Conservation (phyloP, 1,140 invertebrate genomes). For the Camponotus floridanus region DNA sequence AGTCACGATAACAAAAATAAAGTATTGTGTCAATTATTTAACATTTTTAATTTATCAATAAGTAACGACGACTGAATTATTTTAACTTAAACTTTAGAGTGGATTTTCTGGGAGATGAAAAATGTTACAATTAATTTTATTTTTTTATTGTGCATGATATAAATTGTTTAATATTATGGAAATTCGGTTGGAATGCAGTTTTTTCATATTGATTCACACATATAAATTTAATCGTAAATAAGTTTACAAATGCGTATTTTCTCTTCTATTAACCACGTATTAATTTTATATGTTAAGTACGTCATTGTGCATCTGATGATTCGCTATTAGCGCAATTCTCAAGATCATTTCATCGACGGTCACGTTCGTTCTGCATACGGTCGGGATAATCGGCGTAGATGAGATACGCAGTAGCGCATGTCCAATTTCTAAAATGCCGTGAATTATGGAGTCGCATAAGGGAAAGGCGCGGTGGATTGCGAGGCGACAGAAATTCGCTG, state of each 20-base stretch:
- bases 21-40: no score
- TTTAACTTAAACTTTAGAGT: no score
- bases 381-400: slow-evolving; percentile 43
- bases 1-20: no score
- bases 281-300: slow-evolving; percentile 20
- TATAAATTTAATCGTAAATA: no score
- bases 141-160: no score
- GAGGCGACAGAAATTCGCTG: slow-evolving; percentile 46
- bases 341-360: slow-evolving; percentile 45
- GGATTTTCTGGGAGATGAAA: no score
- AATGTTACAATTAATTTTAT: no score
- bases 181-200: no score
- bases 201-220: no score
- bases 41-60: no score
- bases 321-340: slow-evolving; percentile 14
- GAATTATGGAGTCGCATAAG: slow-evolving; percentile 59
- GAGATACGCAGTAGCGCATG: slow-evolving; percentile 49
- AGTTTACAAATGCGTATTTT: not conserved
- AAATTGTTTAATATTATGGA: no score
- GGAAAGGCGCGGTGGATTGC: slow-evolving; percentile 44
- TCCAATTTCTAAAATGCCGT: slow-evolving; percentile 53
- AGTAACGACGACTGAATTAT: no score
- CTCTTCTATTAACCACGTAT: slow-evolving; percentile 9
- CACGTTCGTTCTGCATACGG: slow-evolving; percentile 22
- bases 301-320: slow-evolving; percentile 10